Evolutionary conservation across 2,888 invertebrate species (phyloP).

Genomic region (Limulus polyphemus): DNA sequence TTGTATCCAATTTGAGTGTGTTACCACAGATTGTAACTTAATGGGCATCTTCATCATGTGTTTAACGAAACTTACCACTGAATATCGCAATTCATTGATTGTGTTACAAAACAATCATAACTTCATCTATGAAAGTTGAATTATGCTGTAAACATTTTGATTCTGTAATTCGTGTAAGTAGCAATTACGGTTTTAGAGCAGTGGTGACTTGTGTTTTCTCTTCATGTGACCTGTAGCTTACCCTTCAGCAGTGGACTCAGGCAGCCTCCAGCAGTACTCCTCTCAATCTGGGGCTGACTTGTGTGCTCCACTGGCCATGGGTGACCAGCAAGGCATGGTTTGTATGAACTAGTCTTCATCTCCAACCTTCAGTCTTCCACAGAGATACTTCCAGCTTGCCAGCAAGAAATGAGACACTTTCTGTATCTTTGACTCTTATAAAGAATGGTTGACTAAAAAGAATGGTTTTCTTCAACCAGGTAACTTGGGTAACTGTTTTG

Average conservation of each 20-base stretch:
- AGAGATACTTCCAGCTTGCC: too few species aligned
- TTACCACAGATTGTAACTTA: too few species aligned
- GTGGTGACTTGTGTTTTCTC: constrained; percentile 2
- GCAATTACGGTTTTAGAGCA: not conserved
- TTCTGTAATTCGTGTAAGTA: not conserved
- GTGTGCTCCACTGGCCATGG: not conserved
- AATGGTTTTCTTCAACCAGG: not conserved
- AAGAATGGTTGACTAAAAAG: not conserved
- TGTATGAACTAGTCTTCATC: not conserved
- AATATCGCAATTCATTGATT: too few species aligned
- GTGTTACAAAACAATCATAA: too few species aligned
- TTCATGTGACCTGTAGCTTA: constrained; percentile 4
- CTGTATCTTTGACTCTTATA: too few species aligned
- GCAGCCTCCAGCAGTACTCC: not conserved
- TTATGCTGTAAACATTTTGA: too few species aligned
- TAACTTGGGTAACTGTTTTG: not conserved
- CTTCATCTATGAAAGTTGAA: too few species aligned
- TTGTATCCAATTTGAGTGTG: too few species aligned
- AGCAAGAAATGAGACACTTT: too few species aligned
- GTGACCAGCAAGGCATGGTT: not conserved
- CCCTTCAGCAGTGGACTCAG: constrained; percentile 4
- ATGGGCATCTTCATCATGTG: too few species aligned
- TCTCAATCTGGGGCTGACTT: constrained; percentile 1
- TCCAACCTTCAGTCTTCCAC: too few species aligned
- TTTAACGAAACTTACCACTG: too few species aligned